Base-by-base conservation (phyloP, 1,140 invertebrate species). In the Orussus abietinus region DNA sequence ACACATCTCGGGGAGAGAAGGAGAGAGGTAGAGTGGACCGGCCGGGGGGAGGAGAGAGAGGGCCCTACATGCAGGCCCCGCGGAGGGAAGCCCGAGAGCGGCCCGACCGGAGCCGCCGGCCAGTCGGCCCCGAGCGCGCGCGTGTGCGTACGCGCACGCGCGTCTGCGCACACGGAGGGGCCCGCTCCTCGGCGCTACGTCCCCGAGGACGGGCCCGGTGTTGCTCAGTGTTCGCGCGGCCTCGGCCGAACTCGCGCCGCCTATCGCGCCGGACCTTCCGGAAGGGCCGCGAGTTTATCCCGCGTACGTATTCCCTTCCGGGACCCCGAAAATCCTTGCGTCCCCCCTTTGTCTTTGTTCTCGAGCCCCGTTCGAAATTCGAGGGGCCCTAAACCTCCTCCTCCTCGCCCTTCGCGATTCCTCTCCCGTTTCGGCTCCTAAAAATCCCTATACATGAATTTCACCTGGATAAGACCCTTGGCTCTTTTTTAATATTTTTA, bases 201-300 rank as follows among this genome's bases (percentile, higher is more conserved):
- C 22, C 38, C 17, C n/a, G n/a, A n/a, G 21, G 35, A 34, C 45
- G 38, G 45, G 18, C 34, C 46, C 35, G 39, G 14, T 19, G 44
- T 44, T 34, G 49, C 47, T 59, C 56, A 59, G 56, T 59, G 49
- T 57, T 49, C 55, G 55, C 52, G 53, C 52, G 49, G 47, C 56
- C 36, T 53, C 49, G 53, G 55, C 40, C 51, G 46, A 46, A 44
- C 51, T 47, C 51, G 51, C 40, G 47, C 47, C 42, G 35, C 29
- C 15, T n/a, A n/a, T n/a, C n/a, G n/a, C n/a, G n/a, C n/a, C n/a
- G n/a, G n/a, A n/a, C 25, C 10, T 12, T 12, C 25, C 10, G 12
- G 3, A 28, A 28, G 25, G 25, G 10, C 25, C 25, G 12, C 2
- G 12, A 12, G 10, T 28, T 12, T 4, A n/a, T n/a, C n/a, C n/a